These are phyloP conservation scores for Drosophila bunnanda DNA, from an alignment of 2,888 invertebrate species.

Conservation along the genomic window DNA sequence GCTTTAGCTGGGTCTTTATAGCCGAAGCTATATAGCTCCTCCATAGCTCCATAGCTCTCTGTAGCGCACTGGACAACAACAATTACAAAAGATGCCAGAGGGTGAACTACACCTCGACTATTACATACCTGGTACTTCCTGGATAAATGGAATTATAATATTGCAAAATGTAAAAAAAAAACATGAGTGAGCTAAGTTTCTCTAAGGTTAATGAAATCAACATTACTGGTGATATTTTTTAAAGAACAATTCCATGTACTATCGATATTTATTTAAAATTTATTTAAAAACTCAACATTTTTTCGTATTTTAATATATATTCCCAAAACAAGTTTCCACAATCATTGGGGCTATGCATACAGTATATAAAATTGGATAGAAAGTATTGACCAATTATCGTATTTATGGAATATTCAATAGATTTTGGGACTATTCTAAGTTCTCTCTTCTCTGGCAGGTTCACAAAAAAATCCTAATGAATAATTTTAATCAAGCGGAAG, in stretches of 20 bases:
- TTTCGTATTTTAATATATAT: not conserved
- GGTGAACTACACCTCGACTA: not conserved
- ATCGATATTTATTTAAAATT: too few relatives aligned
- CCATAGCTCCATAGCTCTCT: slow-evolving; percentile 12
- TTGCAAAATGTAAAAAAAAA: not conserved
- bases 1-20: slow-evolving; percentile 31
- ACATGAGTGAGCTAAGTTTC: not conserved
- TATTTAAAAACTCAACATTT: too few relatives aligned
- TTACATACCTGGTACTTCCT: not conserved
- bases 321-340: not conserved
- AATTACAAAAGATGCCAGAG: slow-evolving; percentile 33
- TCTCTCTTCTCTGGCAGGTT: too few relatives aligned
- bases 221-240: too few relatives aligned
- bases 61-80: slow-evolving; percentile 50
- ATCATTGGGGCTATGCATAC: too few relatives aligned
- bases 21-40: slow-evolving; percentile 13
- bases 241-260: too few relatives aligned
- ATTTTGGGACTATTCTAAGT: not conserved
- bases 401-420: not conserved
- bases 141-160: not conserved
- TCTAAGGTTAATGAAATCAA: not conserved
- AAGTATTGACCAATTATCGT: not conserved
- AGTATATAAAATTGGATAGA: not conserved
- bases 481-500: not conserved
- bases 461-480: not conserved